A percentile compares a stretch with the other conserved stretches of the same genome.
Conservation (phyloP, 2,113 vertebrate species). For the Gallinago jamesoni region DNA sequence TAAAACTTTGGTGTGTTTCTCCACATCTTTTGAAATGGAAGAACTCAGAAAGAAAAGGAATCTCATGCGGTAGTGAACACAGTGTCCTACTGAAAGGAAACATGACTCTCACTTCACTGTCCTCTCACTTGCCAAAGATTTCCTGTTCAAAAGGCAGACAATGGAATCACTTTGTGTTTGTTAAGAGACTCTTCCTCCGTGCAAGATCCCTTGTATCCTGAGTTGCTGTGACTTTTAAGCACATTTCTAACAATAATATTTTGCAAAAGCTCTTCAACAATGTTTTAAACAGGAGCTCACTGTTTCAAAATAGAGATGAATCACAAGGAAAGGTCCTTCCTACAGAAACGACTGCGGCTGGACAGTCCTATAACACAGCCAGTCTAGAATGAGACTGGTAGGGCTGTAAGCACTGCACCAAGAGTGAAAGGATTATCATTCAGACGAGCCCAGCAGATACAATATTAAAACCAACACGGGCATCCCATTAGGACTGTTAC, state of each 20-base stretch:
- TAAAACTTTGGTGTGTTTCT: background rate
- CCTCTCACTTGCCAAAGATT: background rate
- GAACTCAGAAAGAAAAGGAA: background rate
- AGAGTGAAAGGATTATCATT: background rate
- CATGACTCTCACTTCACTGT: background rate
- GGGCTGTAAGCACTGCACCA: background rate
- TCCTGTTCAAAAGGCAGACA: slow-evolving; percentile 1
- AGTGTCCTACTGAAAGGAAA: background rate
- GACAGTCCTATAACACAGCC: background rate
- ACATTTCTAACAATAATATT: background rate
- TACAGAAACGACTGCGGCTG: background rate
- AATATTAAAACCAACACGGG: background rate
- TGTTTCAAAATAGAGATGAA: background rate
- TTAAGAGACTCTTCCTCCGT: background rate
- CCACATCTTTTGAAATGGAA: background rate
- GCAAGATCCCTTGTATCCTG: background rate
- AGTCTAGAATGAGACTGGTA: background rate
- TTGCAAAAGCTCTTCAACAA: background rate
- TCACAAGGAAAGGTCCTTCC: background rate
- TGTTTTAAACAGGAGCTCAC: background rate
- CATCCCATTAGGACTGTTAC: background rate
- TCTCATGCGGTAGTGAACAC: background rate
- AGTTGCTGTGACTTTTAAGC: background rate
- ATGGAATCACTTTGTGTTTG: background rate
- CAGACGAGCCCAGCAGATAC: background rate